Evolutionary conservation across 2,888 invertebrate genomes (phyloP).

Genomic region (Parnassius glacialis): DNA sequence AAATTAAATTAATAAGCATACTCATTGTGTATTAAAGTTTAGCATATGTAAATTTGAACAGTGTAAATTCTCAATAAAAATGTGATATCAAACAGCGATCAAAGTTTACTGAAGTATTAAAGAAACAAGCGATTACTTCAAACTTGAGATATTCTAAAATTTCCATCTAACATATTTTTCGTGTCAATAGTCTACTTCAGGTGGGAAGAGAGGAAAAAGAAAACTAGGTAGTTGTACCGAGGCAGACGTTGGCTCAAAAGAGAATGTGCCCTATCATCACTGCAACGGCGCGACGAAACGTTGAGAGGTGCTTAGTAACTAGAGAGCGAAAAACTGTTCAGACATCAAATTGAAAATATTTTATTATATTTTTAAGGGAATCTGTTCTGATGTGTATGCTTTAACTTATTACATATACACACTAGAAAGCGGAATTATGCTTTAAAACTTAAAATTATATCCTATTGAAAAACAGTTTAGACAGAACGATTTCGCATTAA

Average conservation of each 20-base stretch:
- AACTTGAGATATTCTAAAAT: constrained; percentile 9
- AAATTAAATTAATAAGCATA: too few species aligned
- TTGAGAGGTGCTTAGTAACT: constrained; percentile 20
- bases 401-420: background rate
- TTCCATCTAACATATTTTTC: constrained; percentile 15
- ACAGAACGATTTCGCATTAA: too few species aligned
- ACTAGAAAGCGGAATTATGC: too few species aligned
- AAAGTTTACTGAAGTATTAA: too few species aligned
- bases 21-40: too few species aligned
- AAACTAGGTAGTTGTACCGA: constrained; percentile 14
- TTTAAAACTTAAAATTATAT: too few species aligned
- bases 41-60: too few species aligned
- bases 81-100: too few species aligned
- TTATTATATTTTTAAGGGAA: constrained; percentile 1
- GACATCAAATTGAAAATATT: constrained; percentile 23
- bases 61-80: too few species aligned
- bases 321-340: constrained; percentile 24
- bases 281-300: constrained; percentile 9
- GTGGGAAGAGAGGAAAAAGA: constrained; percentile 18
- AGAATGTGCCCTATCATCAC: constrained; percentile 27
- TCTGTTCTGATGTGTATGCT: background rate
- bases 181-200: constrained; percentile 26
- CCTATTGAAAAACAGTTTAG: too few species aligned
- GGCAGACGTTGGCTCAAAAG: constrained; percentile 16
- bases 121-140: background rate